phyloP scores from a whole-genome alignment of 1,140 invertebrate genomes.

The Zaprionus ghesquierei region DNA sequence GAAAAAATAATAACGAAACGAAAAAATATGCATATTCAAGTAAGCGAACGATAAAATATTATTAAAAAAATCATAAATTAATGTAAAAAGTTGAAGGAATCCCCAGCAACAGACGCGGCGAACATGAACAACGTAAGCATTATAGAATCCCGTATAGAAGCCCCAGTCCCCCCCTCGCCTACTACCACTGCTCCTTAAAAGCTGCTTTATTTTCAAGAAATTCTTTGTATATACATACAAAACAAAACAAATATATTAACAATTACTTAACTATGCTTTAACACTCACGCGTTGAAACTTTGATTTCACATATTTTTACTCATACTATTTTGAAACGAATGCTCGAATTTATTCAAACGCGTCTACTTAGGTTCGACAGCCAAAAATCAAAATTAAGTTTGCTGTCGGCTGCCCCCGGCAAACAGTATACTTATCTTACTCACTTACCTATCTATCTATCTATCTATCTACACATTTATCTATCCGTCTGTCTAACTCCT shows the following conservation, averaged over 20 bases:
- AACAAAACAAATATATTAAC: slow-evolving; percentile 24
- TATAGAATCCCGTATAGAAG: slow-evolving; percentile 20
- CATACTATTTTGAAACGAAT: slow-evolving; percentile 43
- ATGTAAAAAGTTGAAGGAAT: slow-evolving; percentile 64
- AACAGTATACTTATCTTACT: slow-evolving; percentile 5
- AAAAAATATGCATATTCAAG: slow-evolving; percentile 51
- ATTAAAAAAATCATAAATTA: slow-evolving; percentile 56
- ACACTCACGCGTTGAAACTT: slow-evolving; percentile 33
- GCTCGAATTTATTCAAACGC: slow-evolving; percentile 60
- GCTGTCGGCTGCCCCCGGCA: slow-evolving; percentile 23
- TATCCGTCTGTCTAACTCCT: slow-evolving; percentile 22
- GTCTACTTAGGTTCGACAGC: slow-evolving; percentile 51
- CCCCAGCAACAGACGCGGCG: slow-evolving; percentile 4
- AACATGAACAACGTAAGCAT: background rate
- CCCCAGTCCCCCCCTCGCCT: slow-evolving; percentile 14
- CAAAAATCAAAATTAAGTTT: slow-evolving; percentile 61
- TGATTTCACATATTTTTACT: slow-evolving; percentile 21
- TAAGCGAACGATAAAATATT: slow-evolving; percentile 49
- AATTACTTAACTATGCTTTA: slow-evolving; percentile 50
- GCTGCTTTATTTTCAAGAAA: slow-evolving; percentile 55
- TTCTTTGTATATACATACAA: slow-evolving; percentile 64
- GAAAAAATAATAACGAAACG: slow-evolving; percentile 14
- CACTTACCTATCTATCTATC: slow-evolving; percentile 1
- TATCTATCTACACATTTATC: background rate
- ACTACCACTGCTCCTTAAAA: slow-evolving; percentile 8